phyloP scores from a whole-genome alignment of 2,797 vertebrate genomes.

The Amniataba percoides region DNA sequence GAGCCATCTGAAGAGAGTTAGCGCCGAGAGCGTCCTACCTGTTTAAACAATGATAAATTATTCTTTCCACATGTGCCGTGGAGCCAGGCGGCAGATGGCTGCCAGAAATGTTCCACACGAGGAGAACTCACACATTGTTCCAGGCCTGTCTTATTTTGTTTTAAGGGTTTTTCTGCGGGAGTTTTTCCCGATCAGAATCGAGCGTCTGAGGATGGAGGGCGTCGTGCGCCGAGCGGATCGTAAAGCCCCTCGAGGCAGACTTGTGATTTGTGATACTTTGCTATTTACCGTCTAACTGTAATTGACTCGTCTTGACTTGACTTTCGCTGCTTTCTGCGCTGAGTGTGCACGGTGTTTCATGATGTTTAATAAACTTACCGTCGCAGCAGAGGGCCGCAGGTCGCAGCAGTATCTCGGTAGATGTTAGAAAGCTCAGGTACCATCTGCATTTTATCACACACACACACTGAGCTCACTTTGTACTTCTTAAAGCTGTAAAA shows the following conservation, averaged over 20 bases:
- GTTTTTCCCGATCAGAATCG: conserved; percentile 1
- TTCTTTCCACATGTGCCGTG: conserved; percentile 8
- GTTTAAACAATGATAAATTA: conserved; percentile 18
- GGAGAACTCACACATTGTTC: conserved; percentile 31
- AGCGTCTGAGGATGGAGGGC: not conserved
- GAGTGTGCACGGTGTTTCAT: not conserved
- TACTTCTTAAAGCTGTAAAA: conserved; percentile 4
- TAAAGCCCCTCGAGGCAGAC: not conserved
- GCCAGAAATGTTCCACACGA: conserved; percentile 41
- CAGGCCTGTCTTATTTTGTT: no score
- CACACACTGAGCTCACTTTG: not conserved
- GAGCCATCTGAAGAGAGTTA: not conserved
- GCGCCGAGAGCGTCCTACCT: conserved; percentile 8
- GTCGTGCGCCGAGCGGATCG: not conserved
- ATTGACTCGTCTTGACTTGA: not conserved
- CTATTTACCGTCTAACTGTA: not conserved
- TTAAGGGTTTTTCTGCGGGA: not conserved
- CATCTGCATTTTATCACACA: not conserved
- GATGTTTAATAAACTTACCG: not conserved
- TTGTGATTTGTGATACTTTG: conserved; percentile 3
- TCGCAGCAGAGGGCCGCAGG: conserved; percentile 14
- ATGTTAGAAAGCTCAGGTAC: accelerated
- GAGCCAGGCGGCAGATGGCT: conserved; percentile 32
- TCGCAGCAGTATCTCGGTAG: not conserved
- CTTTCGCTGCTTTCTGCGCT: not conserved